Percentiles rank a stretch among this genome's conserved stretches.
Evolutionary conservation across 2,797 vertebrate species (phyloP).

Genomic region (Benthosema pterotum): DNA sequence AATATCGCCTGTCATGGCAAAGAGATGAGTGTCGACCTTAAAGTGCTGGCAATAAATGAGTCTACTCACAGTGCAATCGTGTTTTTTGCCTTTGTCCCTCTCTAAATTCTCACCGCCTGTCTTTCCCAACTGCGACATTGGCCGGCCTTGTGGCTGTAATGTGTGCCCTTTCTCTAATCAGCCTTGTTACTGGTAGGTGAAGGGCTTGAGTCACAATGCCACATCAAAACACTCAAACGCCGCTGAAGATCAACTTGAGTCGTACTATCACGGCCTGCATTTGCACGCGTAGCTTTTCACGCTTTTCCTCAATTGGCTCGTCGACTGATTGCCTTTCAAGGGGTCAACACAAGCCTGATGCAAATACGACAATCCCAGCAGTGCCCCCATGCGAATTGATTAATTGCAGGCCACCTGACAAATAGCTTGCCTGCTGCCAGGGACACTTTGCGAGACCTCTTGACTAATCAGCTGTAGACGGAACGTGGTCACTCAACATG

Average conservation of each 20-base stretch:
- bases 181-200: conserved; percentile 51
- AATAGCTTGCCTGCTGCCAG: conserved; percentile 55
- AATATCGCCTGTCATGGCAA: conserved; percentile 61
- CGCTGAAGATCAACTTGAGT: conserved; percentile 13
- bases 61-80: conserved; percentile 58
- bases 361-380: conserved; percentile 46
- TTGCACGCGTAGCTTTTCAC: conserved; percentile 38
- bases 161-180: conserved; percentile 62
- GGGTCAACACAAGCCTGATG: conserved; percentile 40
- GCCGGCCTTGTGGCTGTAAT: conserved; percentile 44
- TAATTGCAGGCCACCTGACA: conserved; percentile 72
- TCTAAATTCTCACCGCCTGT: conserved; percentile 47
- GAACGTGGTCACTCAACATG: conserved; percentile 64
- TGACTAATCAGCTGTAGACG: conserved; percentile 72
- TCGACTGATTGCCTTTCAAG: conserved; percentile 62
- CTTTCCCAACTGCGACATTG: conserved; percentile 17
- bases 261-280: conserved; percentile 4
- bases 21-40: conserved; percentile 64
- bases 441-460: conserved; percentile 64
- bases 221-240: conserved; percentile 36
- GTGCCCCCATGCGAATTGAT: conserved; percentile 66
- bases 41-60: conserved; percentile 63
- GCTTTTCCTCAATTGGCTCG: conserved; percentile 37
- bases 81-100: conserved; percentile 32
- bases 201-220: conserved; percentile 35